Evolutionary conservation across 2,113 vertebrate species (phyloP).

Genomic region (Zosterops japonicus): DNA sequence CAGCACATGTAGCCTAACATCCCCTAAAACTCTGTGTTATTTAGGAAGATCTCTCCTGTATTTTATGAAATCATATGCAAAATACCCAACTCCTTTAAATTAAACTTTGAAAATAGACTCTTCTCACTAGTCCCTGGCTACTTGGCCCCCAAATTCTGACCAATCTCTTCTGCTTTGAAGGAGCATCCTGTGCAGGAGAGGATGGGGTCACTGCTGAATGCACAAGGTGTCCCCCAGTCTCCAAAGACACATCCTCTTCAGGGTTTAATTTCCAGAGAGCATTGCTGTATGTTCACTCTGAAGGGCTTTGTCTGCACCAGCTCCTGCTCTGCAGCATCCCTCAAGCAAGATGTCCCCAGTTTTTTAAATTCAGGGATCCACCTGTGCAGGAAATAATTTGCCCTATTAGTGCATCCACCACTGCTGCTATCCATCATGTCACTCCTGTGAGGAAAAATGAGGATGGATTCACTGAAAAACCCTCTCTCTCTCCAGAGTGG

Average conservation of each 20-base stretch:
- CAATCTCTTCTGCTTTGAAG: background rate
- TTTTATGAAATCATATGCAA: background rate
- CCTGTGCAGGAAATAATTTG: background rate
- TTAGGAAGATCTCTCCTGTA: background rate
- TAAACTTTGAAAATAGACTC: background rate
- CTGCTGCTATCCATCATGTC: background rate
- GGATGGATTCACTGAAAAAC: background rate
- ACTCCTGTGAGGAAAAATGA: background rate
- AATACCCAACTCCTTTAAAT: background rate
- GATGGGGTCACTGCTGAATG: background rate
- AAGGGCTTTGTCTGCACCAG: background rate
- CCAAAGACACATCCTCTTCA: background rate
- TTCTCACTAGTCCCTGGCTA: background rate
- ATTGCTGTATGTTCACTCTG: accelerated
- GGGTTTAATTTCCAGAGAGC: background rate
- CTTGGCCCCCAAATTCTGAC: background rate
- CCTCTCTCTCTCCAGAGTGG: background rate
- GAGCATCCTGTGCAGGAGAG: background rate
- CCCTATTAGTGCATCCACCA: background rate
- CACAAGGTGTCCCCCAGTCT: background rate
- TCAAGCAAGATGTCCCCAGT: background rate
- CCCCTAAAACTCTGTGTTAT: background rate
- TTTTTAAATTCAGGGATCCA: background rate
- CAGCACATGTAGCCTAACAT: background rate
- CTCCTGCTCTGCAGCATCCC: background rate